Base-by-base conservation (phyloP, 2,113 vertebrate genomes). In the Monopterus albus region DNA sequence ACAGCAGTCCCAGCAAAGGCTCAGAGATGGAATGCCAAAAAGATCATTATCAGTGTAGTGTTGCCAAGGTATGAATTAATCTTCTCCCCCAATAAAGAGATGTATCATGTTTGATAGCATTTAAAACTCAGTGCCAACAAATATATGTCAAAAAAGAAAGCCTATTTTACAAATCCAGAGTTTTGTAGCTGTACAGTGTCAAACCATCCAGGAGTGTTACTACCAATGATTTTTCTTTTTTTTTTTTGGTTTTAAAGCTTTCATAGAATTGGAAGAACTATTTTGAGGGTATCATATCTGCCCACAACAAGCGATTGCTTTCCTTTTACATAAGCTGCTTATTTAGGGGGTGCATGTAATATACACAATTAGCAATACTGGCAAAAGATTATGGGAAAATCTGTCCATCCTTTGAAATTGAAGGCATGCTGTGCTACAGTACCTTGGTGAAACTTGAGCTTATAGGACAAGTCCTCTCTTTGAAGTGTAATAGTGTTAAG, bases 401-500 rank as follows among this genome's bases (percentile, higher is more conserved):
- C 58, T 38, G 47, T 55, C 38, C 51, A 51, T 47, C 38, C 28
- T 61, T 69, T 82, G 58, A 78, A 64, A 52, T 52, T 60, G 59
- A 76, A 76, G 80, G 38, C 66, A 78, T 81, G 70, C 75, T 39
- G 28, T 72, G 72, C 60, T 47, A 79, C 73, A 50, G 79, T 81
- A 85, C 83, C 82, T 61, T 50, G 58, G 28, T 52, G 53, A 63
- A 79, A 79, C 68, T 74, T 6, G 25, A 74, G 74, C 52, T 79
- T 69, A 57, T 45, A 40, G 52, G 70, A 73, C 64, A 61, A 60
- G 28, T 82, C 50, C 52, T 79, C 63, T 72, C 36, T 75, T 88
- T 84, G 66, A 81, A 89, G 87, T 90, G 84, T 85, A 89, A 81
- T 49, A 69, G 73, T 62, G 61, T 79, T 86, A 76, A 73, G 46